Base-by-base conservation (phyloP, 2,888 invertebrate genomes). In the Arrhopalites spinosus region DNA sequence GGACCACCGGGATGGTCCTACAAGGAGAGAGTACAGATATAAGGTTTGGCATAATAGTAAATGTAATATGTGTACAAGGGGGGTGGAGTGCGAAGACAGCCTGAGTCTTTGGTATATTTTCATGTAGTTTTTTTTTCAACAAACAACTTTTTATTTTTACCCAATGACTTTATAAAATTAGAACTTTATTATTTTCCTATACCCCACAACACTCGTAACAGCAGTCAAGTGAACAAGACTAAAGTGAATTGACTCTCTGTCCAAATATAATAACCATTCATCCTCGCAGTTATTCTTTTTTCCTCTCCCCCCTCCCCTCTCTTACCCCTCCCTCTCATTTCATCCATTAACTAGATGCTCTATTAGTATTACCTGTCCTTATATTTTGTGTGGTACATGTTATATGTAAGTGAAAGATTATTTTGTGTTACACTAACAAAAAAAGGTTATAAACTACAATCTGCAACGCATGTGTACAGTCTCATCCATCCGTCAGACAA, bases 81-180 rank as follows among this genome's bases (percentile, higher is more conserved):
- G 64, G 82, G 82, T 72, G 82, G 82, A 82, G 80, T 80, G 77
- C 75, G 56, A 27, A 79, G 81, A 82, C 82, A 82, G 79, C 79
- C 78, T 79, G 79, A 78, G 76, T 81, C 80, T 80, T 80, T 81
- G n/a, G n/a, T n/a, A n/a, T n/a, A n/a, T 79, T 79, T 80, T 76
- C 77, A 77, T 77, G 73, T n/a, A n/a, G n/a, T n/a, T n/a, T 77
- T 79, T 80, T 80, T 79, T 61, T 61, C 71, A 47, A 25, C 56
- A 29, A 56, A 70, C 70, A 61, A 43, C 71, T 71, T 61, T n/a
- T 25, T 23, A 71, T 59, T 61, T 71, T 61, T 59, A 71, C 71
- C 61, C 79, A 82, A 82, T 81, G 81, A 82, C 82, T 82, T 82
- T 81, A 82, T 82, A 82, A 81, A 82, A 81, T 82, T 82, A 80